These are phyloP conservation scores for Aurelia sp. DNA, from an alignment of 30 jellyfish, hydroid and myxozoan genomes.

Conservation along the genomic window DNA sequence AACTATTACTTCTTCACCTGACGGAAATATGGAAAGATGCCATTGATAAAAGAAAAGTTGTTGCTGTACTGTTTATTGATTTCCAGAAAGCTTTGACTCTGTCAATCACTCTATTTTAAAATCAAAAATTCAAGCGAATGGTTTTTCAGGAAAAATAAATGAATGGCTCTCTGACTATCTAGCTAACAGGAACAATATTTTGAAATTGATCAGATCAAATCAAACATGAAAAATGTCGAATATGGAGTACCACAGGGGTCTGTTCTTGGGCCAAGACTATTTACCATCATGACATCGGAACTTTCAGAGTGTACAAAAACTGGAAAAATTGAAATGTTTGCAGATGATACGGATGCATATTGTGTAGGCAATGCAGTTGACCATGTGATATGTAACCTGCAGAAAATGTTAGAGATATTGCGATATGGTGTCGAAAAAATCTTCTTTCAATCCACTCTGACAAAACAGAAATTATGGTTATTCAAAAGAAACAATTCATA, in stretches of 20 bases:
- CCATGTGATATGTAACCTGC: constrained; percentile 30
- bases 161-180: constrained; percentile 23
- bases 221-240: constrained; percentile 1
- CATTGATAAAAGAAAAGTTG: too few species aligned
- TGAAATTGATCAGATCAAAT: constrained; percentile 13
- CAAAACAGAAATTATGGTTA: constrained; percentile 28
- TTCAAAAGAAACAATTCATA: constrained; percentile 21
- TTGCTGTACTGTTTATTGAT: not conserved
- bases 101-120: not conserved
- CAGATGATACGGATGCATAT: too few species aligned
- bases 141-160: not conserved
- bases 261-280: not conserved
- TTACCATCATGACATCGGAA: constrained; percentile 20
- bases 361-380: constrained; percentile 18
- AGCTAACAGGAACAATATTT: constrained; percentile 19
- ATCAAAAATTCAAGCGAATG: not conserved
- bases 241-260: too few species aligned
- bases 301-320: constrained; percentile 9
- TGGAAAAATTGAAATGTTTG: constrained; percentile 3
- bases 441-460: constrained; percentile 33
- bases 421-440: constrained; percentile 26
- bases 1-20: too few species aligned
- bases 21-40: too few species aligned
- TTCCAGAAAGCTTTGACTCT: constrained; percentile 2
- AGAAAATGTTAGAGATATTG: constrained; percentile 39